These are phyloP conservation scores for Pectinophora gossypiella DNA, from an alignment of 1,140 invertebrate genomes.

Conservation along the genomic window DNA sequence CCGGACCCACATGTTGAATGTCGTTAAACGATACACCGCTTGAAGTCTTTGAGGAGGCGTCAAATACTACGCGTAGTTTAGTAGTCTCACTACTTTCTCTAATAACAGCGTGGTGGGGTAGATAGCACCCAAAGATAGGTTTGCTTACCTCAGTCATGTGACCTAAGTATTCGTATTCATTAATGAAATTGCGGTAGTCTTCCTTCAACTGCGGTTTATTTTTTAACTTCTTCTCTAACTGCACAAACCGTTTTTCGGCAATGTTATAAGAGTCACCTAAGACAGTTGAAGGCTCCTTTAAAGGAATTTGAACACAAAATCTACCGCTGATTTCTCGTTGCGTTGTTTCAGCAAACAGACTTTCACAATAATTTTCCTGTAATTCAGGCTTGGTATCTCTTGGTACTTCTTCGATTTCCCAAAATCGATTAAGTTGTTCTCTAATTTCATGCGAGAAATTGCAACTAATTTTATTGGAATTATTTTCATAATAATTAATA, in stretches of 20 bases:
- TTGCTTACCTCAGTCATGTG: background rate
- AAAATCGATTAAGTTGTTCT: background rate
- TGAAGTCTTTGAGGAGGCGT: background rate
- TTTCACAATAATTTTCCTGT: background rate
- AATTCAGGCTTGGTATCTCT: background rate
- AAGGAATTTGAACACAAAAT: background rate
- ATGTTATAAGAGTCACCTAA: too few relatives aligned
- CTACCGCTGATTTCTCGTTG: background rate
- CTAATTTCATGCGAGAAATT: background rate
- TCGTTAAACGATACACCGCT: background rate
- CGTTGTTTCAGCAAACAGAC: background rate
- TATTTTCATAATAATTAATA: too few relatives aligned
- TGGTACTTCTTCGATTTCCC: background rate
- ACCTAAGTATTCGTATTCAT: background rate
- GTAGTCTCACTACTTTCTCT: background rate
- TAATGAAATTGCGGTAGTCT: background rate
- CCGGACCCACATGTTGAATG: too few relatives aligned
- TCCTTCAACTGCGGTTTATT: background rate
- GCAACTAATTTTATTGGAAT: too few relatives aligned
- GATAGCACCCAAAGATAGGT: background rate
- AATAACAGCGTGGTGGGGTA: too few relatives aligned
- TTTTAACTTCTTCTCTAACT: background rate
- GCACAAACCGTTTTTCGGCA: too few relatives aligned
- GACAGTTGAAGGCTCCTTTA: background rate
- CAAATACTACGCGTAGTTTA: too few relatives aligned